These are phyloP conservation scores for Tetraneura akinire DNA, from an alignment of 1,140 invertebrate genomes.

Conservation along the genomic window DNA sequence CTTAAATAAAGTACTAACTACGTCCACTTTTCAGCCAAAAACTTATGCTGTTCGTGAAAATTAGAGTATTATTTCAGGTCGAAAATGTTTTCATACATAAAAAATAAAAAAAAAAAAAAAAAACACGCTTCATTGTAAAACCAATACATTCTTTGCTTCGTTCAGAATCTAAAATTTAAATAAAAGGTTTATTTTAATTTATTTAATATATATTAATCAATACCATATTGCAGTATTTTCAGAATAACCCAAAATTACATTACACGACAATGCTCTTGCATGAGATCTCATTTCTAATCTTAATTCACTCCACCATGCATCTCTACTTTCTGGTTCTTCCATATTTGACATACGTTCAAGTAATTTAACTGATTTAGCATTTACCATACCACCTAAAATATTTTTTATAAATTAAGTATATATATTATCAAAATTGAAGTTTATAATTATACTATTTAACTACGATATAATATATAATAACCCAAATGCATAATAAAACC, in stretches of 20 bases:
- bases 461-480: conserved; percentile 59
- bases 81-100: too few relatives aligned
- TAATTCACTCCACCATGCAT: conserved; percentile 94
- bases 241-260: conserved; percentile 89
- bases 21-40: too few relatives aligned
- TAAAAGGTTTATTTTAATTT: too few relatives aligned
- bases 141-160: too few relatives aligned
- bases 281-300: conserved; percentile 92
- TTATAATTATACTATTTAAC: background rate
- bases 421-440: background rate
- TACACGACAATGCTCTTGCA: conserved; percentile 84
- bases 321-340: conserved; percentile 87
- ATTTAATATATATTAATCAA: conserved; percentile 54
- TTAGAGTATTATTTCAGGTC: too few relatives aligned
- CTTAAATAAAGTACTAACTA: too few relatives aligned
- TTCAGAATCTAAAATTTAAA: too few relatives aligned
- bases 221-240: conserved; percentile 89
- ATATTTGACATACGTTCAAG: conserved; percentile 77
- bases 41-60: too few relatives aligned
- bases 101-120: too few relatives aligned
- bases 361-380: conserved; percentile 83
- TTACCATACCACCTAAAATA: conserved; percentile 76
- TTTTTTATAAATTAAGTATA: background rate
- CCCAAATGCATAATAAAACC: conserved; percentile 89
- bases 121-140: too few relatives aligned